Conservation (phyloP, 2,888 invertebrate species). For the Piscicola geometra region DNA sequence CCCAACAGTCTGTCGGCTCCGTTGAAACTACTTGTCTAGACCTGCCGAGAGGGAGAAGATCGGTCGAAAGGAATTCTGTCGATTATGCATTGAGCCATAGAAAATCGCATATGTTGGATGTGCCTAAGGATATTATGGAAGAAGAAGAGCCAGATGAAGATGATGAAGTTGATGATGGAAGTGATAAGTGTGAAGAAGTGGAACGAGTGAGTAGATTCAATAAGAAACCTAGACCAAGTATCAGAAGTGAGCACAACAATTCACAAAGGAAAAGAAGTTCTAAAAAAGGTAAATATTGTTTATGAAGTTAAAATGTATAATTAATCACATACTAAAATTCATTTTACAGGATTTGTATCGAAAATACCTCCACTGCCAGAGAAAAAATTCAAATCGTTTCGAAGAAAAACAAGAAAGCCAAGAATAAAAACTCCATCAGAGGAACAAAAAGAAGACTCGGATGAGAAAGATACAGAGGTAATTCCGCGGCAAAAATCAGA, state of each 20-base stretch:
- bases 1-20: not conserved
- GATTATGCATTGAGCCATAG: not conserved
- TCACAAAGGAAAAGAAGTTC: not conserved
- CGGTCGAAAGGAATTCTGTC: too few species aligned
- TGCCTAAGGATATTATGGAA: not conserved
- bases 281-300: slow-evolving; percentile 7
- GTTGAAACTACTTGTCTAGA: not conserved
- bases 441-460: not conserved
- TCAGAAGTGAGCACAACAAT: not conserved
- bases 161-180: too few species aligned
- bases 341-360: not conserved
- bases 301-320: not conserved
- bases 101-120: not conserved
- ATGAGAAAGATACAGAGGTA: not conserved
- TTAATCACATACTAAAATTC: not conserved
- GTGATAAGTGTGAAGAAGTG: not conserved
- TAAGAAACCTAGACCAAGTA: not conserved
- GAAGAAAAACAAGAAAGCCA: slow-evolving; percentile 3
- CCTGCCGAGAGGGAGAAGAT: not conserved
- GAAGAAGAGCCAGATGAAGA: not conserved
- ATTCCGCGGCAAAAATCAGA: not conserved
- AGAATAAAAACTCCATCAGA: not conserved
- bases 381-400: slow-evolving; percentile 2
- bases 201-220: not conserved
- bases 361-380: slow-evolving; percentile 9